phyloP scores from a whole-genome alignment of 2,113 vertebrate genomes.

The Paramormyrops kingsleyae region DNA sequence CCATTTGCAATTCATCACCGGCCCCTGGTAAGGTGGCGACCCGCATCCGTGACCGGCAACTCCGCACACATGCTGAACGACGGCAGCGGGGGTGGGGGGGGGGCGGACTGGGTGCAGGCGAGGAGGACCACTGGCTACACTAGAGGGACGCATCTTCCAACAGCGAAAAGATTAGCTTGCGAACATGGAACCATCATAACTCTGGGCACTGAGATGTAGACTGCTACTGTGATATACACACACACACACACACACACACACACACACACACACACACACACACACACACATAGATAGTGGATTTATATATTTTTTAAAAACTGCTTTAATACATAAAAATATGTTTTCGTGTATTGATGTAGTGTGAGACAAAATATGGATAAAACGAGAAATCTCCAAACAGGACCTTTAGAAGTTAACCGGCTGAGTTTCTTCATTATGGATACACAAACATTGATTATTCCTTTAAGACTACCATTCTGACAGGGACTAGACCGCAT shows the following conservation, averaged over 20 bases:
- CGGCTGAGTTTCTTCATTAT: neutral
- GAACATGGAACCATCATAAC: neutral
- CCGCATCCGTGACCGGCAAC: constrained; percentile 72
- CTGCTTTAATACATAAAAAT: neutral
- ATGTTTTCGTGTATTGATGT: neutral
- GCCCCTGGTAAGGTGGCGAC: constrained; percentile 66
- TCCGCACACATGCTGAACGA: constrained; percentile 64
- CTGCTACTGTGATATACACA: neutral
- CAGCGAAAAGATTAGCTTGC: neutral
- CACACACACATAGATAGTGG: neutral
- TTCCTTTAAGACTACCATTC: neutral
- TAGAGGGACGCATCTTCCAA: neutral
- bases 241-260: too few species aligned
- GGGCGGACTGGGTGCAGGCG: constrained; percentile 21
- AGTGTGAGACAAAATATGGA: neutral
- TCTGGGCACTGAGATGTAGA: neutral
- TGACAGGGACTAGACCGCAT: neutral
- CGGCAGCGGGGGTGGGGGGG: constrained; percentile 63
- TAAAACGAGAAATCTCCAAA: neutral
- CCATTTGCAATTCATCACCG: constrained; percentile 85
- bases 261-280: neutral
- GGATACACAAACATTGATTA: neutral
- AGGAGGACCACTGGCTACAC: neutral
- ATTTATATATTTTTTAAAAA: neutral
- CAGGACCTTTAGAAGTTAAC: neutral